Evolutionary conservation across 2,888 invertebrate genomes (phyloP), one percentile per base, ranked within the genome.

Genomic region (Scaptomyza reducta): DNA sequence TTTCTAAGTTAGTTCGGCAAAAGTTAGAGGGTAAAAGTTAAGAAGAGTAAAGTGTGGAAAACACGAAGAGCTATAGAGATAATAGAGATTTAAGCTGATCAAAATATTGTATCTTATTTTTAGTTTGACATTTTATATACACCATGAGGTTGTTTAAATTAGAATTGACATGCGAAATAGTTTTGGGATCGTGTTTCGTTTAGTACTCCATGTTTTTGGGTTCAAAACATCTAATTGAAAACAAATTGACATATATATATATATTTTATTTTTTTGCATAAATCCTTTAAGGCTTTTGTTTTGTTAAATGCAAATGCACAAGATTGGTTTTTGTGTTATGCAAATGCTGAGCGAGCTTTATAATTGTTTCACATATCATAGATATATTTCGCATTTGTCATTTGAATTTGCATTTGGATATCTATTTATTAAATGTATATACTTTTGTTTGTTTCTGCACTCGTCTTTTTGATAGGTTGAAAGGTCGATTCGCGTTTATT

Each of bases 221-320:
- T 6, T 13, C 31, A 33, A 54, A 49, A 67, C 57, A 61, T 69
- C 61, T 80, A 82, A 82, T 82, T 82, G 80, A 76, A 86, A 80
- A 74, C 54, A 86, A 83, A 83, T 83, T 83, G 82, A 83, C 86
- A 76, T 69, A 68, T 62, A 49, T 65, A 66, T 77, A 27, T 29
- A 65, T 66, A 64, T 64, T 45, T 63, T 56, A 44, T 60, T 57
- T 14, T 35, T 41, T 44, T 40, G 46, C 38, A n/a, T 54, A 70
- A 66, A 16, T 66, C 60, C 35, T 67, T 66, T 29, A n/a, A 72
- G 67, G 57, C 42, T 67, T 38, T 46, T 31, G 16, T 58, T 55
- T 40, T 46, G 63, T 47, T 29, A 10, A 10, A 10, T 31, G 9
- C 31, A 6, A 27, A 42, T 22, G 22, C 56, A 61, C 64, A 44